phyloP scores from a whole-genome alignment of 2,797 vertebrate genomes.

The Hyperoplus lanceolatus region DNA sequence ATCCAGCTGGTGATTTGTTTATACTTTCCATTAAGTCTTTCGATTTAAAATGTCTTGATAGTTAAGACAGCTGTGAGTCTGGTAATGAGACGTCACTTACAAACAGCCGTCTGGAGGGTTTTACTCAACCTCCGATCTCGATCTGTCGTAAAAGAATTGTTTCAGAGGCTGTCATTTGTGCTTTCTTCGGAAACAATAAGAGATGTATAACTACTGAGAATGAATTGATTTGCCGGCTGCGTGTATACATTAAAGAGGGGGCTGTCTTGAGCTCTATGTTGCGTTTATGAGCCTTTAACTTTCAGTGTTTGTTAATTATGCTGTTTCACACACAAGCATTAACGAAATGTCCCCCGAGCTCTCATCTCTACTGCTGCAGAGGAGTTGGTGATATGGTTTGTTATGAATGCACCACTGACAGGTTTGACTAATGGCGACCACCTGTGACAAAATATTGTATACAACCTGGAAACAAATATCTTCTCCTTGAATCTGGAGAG shows the following conservation, averaged over 20 bases:
- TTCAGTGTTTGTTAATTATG: no score
- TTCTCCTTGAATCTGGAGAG: slow-evolving; percentile 24
- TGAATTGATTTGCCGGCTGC: neutral
- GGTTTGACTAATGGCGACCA: slow-evolving; percentile 65
- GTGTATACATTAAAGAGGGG: neutral
- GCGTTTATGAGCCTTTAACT: slow-evolving; percentile 5
- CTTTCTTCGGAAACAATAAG: neutral
- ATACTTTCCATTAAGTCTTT: slow-evolving; percentile 38
- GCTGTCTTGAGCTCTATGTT: neutral
- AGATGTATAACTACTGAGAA: slow-evolving; percentile 5
- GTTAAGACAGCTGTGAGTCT: slow-evolving; percentile 48
- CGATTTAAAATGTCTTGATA: slow-evolving; percentile 54
- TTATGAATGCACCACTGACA: slow-evolving; percentile 54
- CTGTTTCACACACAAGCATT: slow-evolving; percentile 17
- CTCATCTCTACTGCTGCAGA: slow-evolving; percentile 15
- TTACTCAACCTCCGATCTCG: slow-evolving; percentile 36
- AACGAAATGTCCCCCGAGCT: slow-evolving; percentile 37
- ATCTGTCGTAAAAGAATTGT: slow-evolving; percentile 33
- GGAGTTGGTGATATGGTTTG: slow-evolving; percentile 47
- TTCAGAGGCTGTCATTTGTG: slow-evolving; percentile 39
- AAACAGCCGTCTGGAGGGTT: slow-evolving; percentile 40
- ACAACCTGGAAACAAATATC: slow-evolving; percentile 48
- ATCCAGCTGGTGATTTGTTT: slow-evolving; percentile 50
- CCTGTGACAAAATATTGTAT: slow-evolving; percentile 40
- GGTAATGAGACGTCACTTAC: slow-evolving; percentile 51